phyloP scores from a whole-genome alignment of 2,888 invertebrate species.

The Tipula confusa region DNA sequence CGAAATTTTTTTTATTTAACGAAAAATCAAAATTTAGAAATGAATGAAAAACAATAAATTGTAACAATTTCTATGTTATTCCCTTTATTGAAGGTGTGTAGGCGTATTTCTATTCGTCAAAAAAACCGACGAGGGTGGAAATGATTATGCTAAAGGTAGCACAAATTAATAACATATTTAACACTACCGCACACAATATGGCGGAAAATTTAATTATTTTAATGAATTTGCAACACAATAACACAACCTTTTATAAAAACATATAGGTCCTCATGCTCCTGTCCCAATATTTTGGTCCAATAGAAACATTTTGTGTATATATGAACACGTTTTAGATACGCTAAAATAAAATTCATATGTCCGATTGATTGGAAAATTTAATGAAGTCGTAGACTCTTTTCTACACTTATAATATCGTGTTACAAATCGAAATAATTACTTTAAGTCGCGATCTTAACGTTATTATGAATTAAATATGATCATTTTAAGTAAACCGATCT shows the following conservation, averaged over 20 bases:
- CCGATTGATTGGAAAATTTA: slow-evolving; percentile 15
- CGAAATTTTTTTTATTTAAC: no score
- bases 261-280: background rate
- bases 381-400: background rate
- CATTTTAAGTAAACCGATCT: background rate
- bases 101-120: background rate
- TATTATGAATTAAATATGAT: background rate
- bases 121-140: background rate
- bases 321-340: background rate
- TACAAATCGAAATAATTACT: background rate
- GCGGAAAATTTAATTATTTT: slow-evolving; percentile 6
- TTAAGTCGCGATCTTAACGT: background rate
- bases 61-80: background rate
- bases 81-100: background rate
- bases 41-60: slow-evolving; percentile 5
- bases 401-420: background rate
- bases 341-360: background rate
- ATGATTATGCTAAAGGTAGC: background rate
- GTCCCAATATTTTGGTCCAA: background rate
- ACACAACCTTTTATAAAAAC: background rate
- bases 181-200: background rate
- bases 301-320: background rate
- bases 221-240: background rate
- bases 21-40: background rate
- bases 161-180: background rate